Conservation (phyloP, 1,140 invertebrate genomes). For the Diprion similis region DNA sequence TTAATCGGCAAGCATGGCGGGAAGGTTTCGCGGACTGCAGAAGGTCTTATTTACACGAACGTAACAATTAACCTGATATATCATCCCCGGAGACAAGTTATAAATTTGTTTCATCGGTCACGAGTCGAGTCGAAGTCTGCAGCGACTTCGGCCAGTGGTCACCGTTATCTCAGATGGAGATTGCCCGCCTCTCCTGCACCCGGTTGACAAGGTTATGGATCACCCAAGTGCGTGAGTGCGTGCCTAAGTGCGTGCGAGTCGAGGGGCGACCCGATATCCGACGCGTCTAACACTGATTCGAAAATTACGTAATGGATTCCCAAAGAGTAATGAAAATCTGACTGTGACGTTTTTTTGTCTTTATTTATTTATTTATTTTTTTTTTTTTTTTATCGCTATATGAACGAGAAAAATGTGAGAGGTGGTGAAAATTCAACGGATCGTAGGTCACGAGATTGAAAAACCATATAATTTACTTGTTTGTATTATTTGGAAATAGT, state of each 20-base stretch:
- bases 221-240: constrained; percentile 40
- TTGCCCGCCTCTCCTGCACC: constrained; percentile 34
- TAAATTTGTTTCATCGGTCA: constrained; percentile 1
- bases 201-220: constrained; percentile 54
- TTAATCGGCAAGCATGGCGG: not conserved
- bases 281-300: no score
- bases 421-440: no score
- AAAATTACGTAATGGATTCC: not conserved
- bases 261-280: no score
- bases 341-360: not conserved
- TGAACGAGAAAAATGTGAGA: not conserved
- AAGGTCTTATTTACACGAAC: constrained; percentile 3
- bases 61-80: not conserved
- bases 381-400: not conserved
- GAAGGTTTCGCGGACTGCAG: no score
- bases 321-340: not conserved
- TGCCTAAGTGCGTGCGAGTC: not conserved
- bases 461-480: no score
- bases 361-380: no score
- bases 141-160: not conserved
- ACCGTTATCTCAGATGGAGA: constrained; percentile 31
- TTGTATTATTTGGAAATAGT: no score
- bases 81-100: not conserved
- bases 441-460: no score
- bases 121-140: not conserved